Conservation (phyloP, 2,113 vertebrate genomes). For the Microtus richardsoni region DNA sequence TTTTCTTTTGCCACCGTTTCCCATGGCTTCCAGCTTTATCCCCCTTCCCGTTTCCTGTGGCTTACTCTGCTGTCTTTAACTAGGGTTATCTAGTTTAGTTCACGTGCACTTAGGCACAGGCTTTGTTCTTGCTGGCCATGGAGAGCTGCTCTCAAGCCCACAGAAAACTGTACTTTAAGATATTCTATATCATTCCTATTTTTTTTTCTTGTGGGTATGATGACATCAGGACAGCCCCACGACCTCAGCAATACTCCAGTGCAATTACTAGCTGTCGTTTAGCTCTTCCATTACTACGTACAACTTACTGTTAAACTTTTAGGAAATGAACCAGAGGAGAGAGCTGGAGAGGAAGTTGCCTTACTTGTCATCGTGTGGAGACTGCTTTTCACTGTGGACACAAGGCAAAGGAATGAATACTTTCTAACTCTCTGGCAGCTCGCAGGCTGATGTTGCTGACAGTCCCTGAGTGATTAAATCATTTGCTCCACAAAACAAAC, state of each 20-base stretch:
- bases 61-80: slow-evolving; percentile 69
- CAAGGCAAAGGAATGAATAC: neutral
- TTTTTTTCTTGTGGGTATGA: neutral
- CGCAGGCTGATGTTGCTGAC: neutral
- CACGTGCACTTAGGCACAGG: slow-evolving; percentile 65
- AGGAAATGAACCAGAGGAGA: slow-evolving; percentile 41
- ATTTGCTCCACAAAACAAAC: slow-evolving; percentile 13
- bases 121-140: slow-evolving; percentile 25
- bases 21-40: slow-evolving; percentile 78
- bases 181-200: neutral
- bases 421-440: slow-evolving; percentile 11
- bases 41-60: slow-evolving; percentile 79
- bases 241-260: neutral
- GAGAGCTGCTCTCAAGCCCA: neutral
- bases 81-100: slow-evolving; percentile 76
- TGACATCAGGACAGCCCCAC: neutral
- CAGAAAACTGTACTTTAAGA: neutral
- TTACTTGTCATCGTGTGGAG: neutral
- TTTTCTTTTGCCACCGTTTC: slow-evolving; percentile 65
- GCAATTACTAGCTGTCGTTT: slow-evolving; percentile 25
- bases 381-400: slow-evolving; percentile 52
- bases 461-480: slow-evolving; percentile 32
- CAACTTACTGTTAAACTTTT: slow-evolving; percentile 52
- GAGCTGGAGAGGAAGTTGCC: neutral
- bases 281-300: neutral